phyloP scores from a whole-genome alignment of 2,113 vertebrate species.

The Neopipo cinnamomea region DNA sequence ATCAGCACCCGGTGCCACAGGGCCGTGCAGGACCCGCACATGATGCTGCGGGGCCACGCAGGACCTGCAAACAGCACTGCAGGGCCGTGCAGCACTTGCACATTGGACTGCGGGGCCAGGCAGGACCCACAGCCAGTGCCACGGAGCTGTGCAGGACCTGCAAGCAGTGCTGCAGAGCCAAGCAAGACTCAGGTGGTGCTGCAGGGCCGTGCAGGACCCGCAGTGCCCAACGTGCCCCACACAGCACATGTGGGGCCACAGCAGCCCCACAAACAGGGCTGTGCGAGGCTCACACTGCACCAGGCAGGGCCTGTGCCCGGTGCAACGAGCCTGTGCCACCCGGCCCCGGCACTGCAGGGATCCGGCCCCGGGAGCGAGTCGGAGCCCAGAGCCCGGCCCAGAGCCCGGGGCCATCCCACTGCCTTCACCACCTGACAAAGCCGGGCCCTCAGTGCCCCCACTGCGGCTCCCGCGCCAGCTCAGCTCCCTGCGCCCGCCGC shows the following conservation, averaged over 20 bases:
- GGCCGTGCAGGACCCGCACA: background rate
- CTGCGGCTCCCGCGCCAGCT: fast-evolving
- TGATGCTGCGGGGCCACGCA: background rate
- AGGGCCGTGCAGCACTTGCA: background rate
- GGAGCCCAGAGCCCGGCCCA: background rate
- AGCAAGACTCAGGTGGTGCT: background rate
- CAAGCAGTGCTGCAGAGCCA: background rate
- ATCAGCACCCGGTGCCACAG: background rate
- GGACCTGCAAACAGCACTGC: background rate
- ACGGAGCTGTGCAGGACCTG: background rate
- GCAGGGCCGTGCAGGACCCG: background rate
- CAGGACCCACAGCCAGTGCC: background rate
- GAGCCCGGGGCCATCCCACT: background rate
- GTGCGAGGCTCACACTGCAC: background rate
- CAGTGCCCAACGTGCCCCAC: background rate
- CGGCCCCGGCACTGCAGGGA: background rate
- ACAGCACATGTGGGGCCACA: background rate
- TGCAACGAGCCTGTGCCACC: background rate
- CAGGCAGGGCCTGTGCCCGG: background rate
- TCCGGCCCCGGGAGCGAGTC: background rate
- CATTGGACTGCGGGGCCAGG: background rate
- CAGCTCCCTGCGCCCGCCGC: background rate
- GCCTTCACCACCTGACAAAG: background rate
- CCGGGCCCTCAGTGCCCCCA: background rate
- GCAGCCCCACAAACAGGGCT: too few relatives aligned